Evolutionary conservation across 2,113 vertebrate species (phyloP).

Genomic region (Oncorhynchus mykiss): DNA sequence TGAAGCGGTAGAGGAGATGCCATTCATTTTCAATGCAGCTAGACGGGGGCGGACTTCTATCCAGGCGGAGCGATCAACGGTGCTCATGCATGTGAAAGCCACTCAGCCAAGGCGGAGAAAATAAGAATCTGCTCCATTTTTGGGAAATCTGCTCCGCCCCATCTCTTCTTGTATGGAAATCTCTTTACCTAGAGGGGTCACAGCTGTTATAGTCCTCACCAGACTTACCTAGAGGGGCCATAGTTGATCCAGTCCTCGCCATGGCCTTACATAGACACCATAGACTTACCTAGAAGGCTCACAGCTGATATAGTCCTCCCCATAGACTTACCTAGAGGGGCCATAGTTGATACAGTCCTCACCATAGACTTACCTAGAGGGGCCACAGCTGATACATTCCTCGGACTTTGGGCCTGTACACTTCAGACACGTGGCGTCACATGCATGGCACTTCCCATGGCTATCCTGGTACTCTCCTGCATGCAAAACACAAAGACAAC

Average conservation of each 20-base stretch:
- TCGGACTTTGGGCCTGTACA: slow-evolving; percentile 77
- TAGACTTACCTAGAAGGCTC: slow-evolving; percentile 72
- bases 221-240: slow-evolving; percentile 67
- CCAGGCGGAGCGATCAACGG: no score
- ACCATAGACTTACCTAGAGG: slow-evolving; percentile 68
- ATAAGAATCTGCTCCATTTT: no score
- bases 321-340: slow-evolving; percentile 72
- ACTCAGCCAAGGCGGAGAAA: no score
- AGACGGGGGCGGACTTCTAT: no score
- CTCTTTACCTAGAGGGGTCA: not conserved
- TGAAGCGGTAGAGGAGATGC: no score
- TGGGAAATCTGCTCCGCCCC: no score
- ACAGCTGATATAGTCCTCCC: slow-evolving; percentile 80
- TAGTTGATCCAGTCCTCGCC: no score
- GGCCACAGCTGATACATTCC: slow-evolving; percentile 32
- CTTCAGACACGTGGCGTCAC: slow-evolving; percentile 80
- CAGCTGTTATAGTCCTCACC: not conserved
- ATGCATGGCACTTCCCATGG: slow-evolving; percentile 73
- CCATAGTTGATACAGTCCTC: slow-evolving; percentile 44
- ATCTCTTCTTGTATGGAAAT: no score
- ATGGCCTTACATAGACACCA: slow-evolving; percentile 73
- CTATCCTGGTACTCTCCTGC: slow-evolving; percentile 81
- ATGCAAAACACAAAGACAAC: slow-evolving; percentile 9
- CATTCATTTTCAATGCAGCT: no score
- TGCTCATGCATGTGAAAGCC: no score